phyloP scores from a whole-genome alignment of 2,888 invertebrate genomes.

The Reticulitermes lucifugus region DNA sequence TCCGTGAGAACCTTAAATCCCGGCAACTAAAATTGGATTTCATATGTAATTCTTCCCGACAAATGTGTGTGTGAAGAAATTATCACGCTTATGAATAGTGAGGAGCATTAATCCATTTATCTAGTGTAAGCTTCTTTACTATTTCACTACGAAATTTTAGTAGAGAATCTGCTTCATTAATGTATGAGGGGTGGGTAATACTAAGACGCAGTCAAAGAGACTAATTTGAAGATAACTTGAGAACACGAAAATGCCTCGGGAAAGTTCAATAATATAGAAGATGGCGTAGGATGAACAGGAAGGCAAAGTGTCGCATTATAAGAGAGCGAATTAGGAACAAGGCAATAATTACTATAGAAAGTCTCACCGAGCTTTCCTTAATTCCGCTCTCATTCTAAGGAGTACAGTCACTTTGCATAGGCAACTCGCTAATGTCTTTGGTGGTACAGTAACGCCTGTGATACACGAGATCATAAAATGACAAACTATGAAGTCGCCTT shows the following conservation, averaged over 20 bases:
- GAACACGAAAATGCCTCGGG: constrained; percentile 37
- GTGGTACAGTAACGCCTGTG: too few relatives aligned
- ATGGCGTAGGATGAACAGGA: constrained; percentile 21
- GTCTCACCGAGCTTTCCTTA: background rate
- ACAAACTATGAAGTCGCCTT: too few relatives aligned
- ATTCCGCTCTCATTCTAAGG: background rate
- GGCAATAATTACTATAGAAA: constrained; percentile 33
- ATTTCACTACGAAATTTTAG: background rate
- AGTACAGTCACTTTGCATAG: background rate
- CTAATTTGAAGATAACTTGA: constrained; percentile 28
- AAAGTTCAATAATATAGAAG: constrained; percentile 38
- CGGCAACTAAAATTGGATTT: background rate
- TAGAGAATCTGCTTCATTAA: constrained; percentile 36
- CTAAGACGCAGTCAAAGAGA: constrained; percentile 4
- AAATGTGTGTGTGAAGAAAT: background rate
- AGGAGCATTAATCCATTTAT: background rate
- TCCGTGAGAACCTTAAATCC: too few relatives aligned
- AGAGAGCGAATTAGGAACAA: constrained; percentile 36
- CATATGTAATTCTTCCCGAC: background rate
- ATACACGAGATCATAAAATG: too few relatives aligned
- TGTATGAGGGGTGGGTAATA: constrained; percentile 1
- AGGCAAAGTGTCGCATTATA: constrained; percentile 17
- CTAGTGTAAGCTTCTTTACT: background rate
- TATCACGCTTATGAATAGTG: background rate
- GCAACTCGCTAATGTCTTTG: background rate